phyloP scores from a whole-genome alignment of 1,140 invertebrate genomes.

The Ephestia elutella region DNA sequence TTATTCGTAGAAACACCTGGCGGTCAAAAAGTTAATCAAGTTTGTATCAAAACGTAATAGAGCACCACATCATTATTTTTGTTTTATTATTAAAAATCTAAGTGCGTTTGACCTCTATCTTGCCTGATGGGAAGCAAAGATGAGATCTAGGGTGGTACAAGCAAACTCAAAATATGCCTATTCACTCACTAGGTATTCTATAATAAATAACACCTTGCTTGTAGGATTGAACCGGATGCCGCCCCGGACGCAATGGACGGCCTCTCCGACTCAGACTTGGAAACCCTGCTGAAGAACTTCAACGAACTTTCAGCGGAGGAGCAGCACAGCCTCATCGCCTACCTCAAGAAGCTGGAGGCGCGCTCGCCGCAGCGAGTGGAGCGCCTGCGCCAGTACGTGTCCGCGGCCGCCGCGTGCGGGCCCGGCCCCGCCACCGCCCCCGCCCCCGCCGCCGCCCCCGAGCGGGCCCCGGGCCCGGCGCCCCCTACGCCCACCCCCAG shows the following conservation, averaged over 20 bases:
- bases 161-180: too few relatives aligned
- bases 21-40: too few relatives aligned
- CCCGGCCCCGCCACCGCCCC: background rate
- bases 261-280: slow-evolving; percentile 83
- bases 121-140: too few relatives aligned
- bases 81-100: too few relatives aligned
- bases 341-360: slow-evolving; percentile 84
- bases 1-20: too few relatives aligned
- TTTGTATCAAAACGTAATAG: too few relatives aligned
- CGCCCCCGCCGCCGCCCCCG: background rate
- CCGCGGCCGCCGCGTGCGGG: slow-evolving; percentile 38
- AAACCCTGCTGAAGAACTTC: slow-evolving; percentile 85
- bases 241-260: slow-evolving; percentile 77
- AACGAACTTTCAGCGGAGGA: slow-evolving; percentile 82
- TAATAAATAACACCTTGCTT: background rate
- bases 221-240: slow-evolving; percentile 35
- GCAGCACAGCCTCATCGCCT: slow-evolving; percentile 85
- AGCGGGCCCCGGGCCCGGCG: too few relatives aligned
- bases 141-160: too few relatives aligned
- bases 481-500: too few relatives aligned
- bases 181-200: too few relatives aligned
- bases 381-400: slow-evolving; percentile 73
- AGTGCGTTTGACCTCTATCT: too few relatives aligned
- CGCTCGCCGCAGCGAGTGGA: slow-evolving; percentile 82
- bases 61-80: too few relatives aligned